Evolutionary conservation across 2,888 invertebrate genomes (phyloP).

Genomic region (Xanthia togata): DNA sequence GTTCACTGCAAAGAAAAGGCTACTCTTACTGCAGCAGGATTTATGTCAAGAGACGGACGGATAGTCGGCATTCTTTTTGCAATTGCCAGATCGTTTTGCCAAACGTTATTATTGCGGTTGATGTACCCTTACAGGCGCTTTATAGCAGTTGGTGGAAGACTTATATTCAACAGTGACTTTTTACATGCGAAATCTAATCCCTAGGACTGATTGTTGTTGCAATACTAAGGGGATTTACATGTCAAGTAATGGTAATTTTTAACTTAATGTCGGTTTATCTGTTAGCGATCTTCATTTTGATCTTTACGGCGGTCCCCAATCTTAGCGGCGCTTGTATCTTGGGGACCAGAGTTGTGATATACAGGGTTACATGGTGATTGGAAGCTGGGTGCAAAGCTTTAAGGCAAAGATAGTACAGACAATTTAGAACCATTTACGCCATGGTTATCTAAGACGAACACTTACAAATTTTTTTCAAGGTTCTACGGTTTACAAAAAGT

Average conservation of each 20-base stretch:
- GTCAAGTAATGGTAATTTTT: neutral
- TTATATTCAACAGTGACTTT: neutral
- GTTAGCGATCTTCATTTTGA: too few species aligned
- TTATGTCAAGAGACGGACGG: constrained; percentile 23
- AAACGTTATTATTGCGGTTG: neutral
- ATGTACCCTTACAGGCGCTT: neutral
- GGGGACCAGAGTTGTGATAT: too few species aligned
- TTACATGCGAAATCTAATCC: neutral
- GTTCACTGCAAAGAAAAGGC: constrained; percentile 17
- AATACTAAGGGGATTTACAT: neutral
- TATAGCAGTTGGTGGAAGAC: neutral
- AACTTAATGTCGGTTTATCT: too few species aligned
- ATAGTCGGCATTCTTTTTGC: neutral
- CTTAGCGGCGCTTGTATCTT: too few species aligned
- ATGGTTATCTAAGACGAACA: too few species aligned
- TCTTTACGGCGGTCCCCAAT: too few species aligned
- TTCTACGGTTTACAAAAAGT: too few species aligned
- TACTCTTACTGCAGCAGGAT: constrained; percentile 29
- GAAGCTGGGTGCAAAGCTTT: too few species aligned
- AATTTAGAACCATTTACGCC: too few species aligned
- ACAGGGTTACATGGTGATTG: too few species aligned
- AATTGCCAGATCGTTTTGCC: neutral
- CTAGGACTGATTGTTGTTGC: neutral
- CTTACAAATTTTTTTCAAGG: too few species aligned
- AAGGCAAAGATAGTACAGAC: too few species aligned